Base-by-base conservation (phyloP, 2,797 vertebrate species). In the Mormyrops attenuatus region DNA sequence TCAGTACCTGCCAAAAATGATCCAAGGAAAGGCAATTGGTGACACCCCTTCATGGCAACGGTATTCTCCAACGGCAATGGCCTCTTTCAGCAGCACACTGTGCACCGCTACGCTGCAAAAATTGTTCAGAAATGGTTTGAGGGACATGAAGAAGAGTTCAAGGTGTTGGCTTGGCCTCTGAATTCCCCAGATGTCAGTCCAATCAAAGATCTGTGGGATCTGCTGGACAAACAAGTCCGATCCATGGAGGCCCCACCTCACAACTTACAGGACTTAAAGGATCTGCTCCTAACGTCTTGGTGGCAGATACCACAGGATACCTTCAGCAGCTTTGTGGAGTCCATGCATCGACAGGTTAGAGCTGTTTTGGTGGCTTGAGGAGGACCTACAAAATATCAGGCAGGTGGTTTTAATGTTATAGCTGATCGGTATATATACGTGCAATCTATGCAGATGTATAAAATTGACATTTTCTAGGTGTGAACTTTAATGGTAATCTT, bases 401-500 rank as follows among this genome's bases (percentile, higher is more conserved):
- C 6, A 63, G 60, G 60, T 26, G 22, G 7, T 26, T 26, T 63
- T 63, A 63, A 63, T 11, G 22, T 26, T 63, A 63, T 26, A 26
- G 22, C 60, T 63, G 60, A 63, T 63, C 7, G 3, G 22, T 63
- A 26, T 26, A 26, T 63, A 63, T 63, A 9, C 8, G 3, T 63
- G n/a, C 0, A 1, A 63, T 38, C 82, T 22, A 41, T 85, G 52
- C 69, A 60, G 38, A 90, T 90, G 87, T 66, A 73, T 80, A 60
- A 52, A 84, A 87, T 44, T 69, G n/a, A 50, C 49, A 63, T 89
- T 85, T 89, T 66, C 26, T 44, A 73, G 47, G 17, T 15, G 7
- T 41, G 82, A 85, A 38, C 57, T 86, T 63, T 88, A 8, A 57
- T 85, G 50, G 63, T 89, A 88, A 90, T 86, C 90, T 87, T 89